Conservation (phyloP, 2,888 invertebrate species). For the Muscina levida region DNA sequence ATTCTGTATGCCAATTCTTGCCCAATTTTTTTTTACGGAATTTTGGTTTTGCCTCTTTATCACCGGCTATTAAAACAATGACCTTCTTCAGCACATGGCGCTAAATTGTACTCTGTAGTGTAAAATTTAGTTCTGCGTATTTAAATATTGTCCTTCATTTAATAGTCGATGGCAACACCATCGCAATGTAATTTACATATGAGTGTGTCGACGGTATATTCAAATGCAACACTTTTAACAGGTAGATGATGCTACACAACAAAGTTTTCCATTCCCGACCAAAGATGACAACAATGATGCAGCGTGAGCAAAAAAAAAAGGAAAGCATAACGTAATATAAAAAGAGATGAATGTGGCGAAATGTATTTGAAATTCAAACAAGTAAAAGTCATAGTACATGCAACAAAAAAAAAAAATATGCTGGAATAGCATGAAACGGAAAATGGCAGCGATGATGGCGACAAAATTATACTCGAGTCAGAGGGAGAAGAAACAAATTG, state of each 20-base stretch:
- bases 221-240: constrained; percentile 23
- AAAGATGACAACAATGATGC: constrained; percentile 30
- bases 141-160: too few relatives aligned
- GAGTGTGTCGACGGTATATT: too few relatives aligned
- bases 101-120: too few relatives aligned
- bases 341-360: constrained; percentile 56
- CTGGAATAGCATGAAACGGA: constrained; percentile 45
- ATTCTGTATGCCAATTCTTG: too few relatives aligned
- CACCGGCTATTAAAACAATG: too few relatives aligned
- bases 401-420: constrained; percentile 25
- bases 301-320: constrained; percentile 26
- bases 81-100: too few relatives aligned
- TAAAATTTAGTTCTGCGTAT: too few relatives aligned
- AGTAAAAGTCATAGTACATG: constrained; percentile 53
- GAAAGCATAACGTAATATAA: constrained; percentile 11
- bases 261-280: constrained; percentile 46
- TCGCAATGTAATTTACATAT: constrained; percentile 1
- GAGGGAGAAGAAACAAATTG: constrained; percentile 13
- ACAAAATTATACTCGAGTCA: constrained; percentile 55
- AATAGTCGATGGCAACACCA: too few relatives aligned
- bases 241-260: too few relatives aligned
- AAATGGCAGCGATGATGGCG: constrained; percentile 52
- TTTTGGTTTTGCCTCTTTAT: too few relatives aligned
- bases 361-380: constrained; percentile 60
- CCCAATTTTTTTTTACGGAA: too few relatives aligned